These are phyloP conservation scores for Pogonocherus hispidulus DNA, from an alignment of 2,888 invertebrate genomes.

Conservation along the genomic window DNA sequence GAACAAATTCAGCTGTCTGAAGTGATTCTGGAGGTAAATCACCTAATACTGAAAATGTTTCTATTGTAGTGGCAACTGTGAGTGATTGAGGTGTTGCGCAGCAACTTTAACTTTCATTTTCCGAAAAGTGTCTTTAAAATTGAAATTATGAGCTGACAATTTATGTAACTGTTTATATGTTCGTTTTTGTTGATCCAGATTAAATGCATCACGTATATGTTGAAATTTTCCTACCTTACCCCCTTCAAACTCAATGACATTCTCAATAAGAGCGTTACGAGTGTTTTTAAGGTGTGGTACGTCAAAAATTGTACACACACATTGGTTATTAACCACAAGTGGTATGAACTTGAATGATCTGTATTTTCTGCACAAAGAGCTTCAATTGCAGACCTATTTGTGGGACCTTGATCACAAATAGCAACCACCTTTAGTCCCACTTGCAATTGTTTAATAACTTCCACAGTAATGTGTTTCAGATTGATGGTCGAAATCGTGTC, in stretches of 20 bases:
- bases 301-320: constrained; percentile 35
- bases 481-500: constrained; percentile 32
- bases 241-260: neutral
- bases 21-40: constrained; percentile 34
- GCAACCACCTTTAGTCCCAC: constrained; percentile 43
- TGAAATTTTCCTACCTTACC: constrained; percentile 33
- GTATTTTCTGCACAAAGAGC: neutral
- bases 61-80: constrained; percentile 35
- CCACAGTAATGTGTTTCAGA: constrained; percentile 37
- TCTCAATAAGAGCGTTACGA: constrained; percentile 34
- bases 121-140: constrained; percentile 30
- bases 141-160: constrained; percentile 26
- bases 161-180: constrained; percentile 25
- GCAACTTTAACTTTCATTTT: constrained; percentile 40
- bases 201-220: constrained; percentile 27
- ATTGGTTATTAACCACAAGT: constrained; percentile 32
- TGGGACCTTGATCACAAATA: constrained; percentile 48
- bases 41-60: constrained; percentile 24
- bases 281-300: constrained; percentile 41
- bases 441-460: constrained; percentile 39
- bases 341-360: neutral
- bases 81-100: constrained; percentile 31
- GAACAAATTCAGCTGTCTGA: constrained; percentile 38
- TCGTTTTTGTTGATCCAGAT: constrained; percentile 30
- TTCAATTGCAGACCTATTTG: constrained; percentile 37